phyloP scores from a whole-genome alignment of 2,888 invertebrate species.

The Ectobius pallidus region DNA sequence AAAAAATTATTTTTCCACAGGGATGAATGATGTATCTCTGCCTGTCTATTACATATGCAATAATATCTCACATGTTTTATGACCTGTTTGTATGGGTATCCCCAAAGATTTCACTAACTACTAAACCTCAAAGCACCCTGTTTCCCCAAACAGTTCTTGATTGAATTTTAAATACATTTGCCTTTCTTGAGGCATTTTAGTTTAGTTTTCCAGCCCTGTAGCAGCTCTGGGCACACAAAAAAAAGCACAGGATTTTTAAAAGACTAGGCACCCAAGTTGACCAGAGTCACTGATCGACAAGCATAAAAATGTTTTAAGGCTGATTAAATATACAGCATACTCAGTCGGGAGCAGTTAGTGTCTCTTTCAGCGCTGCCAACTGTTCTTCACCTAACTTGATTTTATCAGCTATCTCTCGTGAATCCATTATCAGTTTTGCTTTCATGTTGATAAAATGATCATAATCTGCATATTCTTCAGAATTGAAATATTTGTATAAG shows the following conservation, averaged over 20 bases:
- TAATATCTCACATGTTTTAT: too few relatives aligned
- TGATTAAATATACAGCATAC: background rate
- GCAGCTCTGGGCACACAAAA: background rate
- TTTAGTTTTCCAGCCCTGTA: background rate
- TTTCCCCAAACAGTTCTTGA: slow-evolving; percentile 10
- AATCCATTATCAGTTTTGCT: slow-evolving; percentile 81
- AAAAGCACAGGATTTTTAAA: slow-evolving; percentile 27
- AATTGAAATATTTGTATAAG: slow-evolving; percentile 71
- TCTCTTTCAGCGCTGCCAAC: slow-evolving; percentile 71
- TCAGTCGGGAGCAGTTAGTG: slow-evolving; percentile 49
- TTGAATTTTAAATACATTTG: slow-evolving; percentile 1
- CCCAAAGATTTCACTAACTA: background rate
- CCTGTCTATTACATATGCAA: too few relatives aligned
- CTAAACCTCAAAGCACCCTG: slow-evolving; percentile 11
- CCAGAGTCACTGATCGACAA: slow-evolving; percentile 15
- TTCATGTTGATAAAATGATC: slow-evolving; percentile 87
- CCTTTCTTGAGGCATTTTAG: slow-evolving; percentile 2
- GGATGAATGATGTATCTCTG: too few relatives aligned
- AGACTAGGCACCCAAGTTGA: slow-evolving; percentile 41
- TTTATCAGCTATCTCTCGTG: slow-evolving; percentile 81
- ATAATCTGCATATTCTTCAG: slow-evolving; percentile 79
- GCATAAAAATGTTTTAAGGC: slow-evolving; percentile 23
- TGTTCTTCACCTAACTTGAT: slow-evolving; percentile 84
- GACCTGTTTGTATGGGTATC: too few relatives aligned
- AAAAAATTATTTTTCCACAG: too few relatives aligned